Percentiles rank a stretch among this genome's conserved stretches.
phyloP scores from a whole-genome alignment of 2,797 vertebrate genomes.

The Sciurus carolinensis region DNA sequence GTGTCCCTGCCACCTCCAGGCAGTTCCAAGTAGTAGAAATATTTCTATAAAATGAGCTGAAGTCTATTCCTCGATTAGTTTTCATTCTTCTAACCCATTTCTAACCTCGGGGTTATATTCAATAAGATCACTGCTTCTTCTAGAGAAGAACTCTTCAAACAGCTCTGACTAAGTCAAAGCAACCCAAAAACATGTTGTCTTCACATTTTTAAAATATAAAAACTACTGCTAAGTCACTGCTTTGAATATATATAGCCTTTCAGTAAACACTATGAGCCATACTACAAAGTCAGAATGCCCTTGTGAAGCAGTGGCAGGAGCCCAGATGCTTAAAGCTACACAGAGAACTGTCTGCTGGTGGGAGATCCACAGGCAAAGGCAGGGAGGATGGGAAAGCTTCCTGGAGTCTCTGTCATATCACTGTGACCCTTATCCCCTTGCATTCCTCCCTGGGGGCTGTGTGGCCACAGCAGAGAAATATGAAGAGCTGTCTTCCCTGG shows the following conservation, averaged over 20 bases:
- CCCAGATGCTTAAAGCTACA: background rate
- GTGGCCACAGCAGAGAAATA: background rate
- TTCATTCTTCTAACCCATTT: background rate
- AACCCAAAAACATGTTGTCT: background rate
- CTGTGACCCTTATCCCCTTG: background rate
- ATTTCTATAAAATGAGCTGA: conserved; percentile 27
- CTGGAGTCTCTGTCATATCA: background rate
- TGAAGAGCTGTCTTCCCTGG: background rate
- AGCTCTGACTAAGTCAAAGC: conserved; percentile 9
- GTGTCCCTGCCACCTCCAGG: background rate
- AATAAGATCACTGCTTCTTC: background rate
- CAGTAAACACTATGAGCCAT: background rate
- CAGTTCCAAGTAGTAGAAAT: background rate
- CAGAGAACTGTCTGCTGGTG: background rate
- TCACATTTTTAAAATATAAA: conserved; percentile 6
- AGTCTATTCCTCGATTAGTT: background rate
- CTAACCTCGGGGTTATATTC: background rate
- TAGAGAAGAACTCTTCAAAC: background rate
- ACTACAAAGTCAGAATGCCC: background rate
- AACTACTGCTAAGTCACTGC: background rate
- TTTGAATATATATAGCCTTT: conserved; percentile 5
- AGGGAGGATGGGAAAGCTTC: background rate
- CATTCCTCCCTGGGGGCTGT: background rate
- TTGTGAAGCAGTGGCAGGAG: background rate
- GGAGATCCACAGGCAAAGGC: background rate